Conservation (phyloP, 2,797 vertebrate species). For the Anguilla anguilla region DNA sequence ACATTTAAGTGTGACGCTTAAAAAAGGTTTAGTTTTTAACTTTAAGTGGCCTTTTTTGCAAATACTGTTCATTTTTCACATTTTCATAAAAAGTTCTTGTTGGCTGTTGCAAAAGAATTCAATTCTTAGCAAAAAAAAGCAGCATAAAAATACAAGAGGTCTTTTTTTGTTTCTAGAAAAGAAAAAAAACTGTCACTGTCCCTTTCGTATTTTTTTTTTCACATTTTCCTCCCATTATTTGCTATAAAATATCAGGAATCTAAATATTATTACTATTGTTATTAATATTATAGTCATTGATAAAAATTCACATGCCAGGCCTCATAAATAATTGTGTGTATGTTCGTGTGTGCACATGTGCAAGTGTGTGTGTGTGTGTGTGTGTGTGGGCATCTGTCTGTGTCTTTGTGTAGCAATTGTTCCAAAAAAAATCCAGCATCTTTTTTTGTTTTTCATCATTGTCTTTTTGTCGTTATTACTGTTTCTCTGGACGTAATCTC, state of each 20-base stretch:
- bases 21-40: slow-evolving; percentile 65
- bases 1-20: slow-evolving; percentile 70
- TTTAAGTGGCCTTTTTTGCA: slow-evolving; percentile 76
- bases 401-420: slow-evolving; percentile 66
- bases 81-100: slow-evolving; percentile 84
- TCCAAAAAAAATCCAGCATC: slow-evolving; percentile 80
- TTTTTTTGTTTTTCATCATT: slow-evolving; percentile 79
- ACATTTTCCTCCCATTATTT: slow-evolving; percentile 73
- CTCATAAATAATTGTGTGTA: slow-evolving; percentile 76
- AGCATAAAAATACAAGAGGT: slow-evolving; percentile 90
- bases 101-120: slow-evolving; percentile 87
- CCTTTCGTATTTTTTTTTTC: slow-evolving; percentile 69
- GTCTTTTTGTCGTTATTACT: slow-evolving; percentile 77
- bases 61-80: slow-evolving; percentile 81
- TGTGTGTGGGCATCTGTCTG: slow-evolving; percentile 37
- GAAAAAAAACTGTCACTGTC: slow-evolving; percentile 77
- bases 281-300: slow-evolving; percentile 84
- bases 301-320: slow-evolving; percentile 88
- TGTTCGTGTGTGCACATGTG: slow-evolving; percentile 43
- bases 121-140: slow-evolving; percentile 86
- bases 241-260: slow-evolving; percentile 86
- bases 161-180: slow-evolving; percentile 81
- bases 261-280: slow-evolving; percentile 86
- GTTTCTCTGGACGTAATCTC: slow-evolving; percentile 75
- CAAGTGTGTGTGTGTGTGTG: slow-evolving; percentile 38